Percentiles rank a stretch among this genome's conserved stretches.
Conservation (phyloP, 2,797 vertebrate species). For the Hafferia zeledoni region DNA sequence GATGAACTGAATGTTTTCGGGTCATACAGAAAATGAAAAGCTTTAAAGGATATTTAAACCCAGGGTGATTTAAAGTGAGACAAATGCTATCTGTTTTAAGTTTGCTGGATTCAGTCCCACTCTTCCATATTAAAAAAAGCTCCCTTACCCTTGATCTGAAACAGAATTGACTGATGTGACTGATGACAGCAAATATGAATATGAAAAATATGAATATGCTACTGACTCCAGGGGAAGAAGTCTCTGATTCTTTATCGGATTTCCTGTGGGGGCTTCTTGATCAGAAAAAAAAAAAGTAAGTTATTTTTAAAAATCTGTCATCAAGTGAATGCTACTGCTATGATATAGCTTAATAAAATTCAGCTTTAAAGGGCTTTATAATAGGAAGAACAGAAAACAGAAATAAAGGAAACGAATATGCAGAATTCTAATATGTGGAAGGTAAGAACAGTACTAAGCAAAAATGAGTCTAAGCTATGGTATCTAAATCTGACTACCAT, state of each 20-base stretch:
- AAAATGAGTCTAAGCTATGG: not conserved
- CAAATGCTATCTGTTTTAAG: conserved; percentile 18
- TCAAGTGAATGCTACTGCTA: not conserved
- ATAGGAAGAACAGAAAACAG: not conserved
- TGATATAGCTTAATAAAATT: conserved; percentile 2
- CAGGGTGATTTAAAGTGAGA: not conserved
- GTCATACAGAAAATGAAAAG: not conserved
- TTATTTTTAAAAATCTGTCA: not conserved
- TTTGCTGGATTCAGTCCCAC: not conserved
- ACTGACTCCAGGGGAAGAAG: not conserved
- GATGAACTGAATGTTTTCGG: conserved; percentile 18
- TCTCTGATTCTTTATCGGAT: not conserved
- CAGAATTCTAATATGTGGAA: not conserved
- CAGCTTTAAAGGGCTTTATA: not conserved
- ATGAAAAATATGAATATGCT: conserved; percentile 24
- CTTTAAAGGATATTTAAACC: conserved; percentile 30
- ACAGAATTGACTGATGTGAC: not conserved
- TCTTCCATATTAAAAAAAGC: not conserved
- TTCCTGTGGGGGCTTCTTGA: conserved; percentile 52
- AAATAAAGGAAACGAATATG: not conserved
- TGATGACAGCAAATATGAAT: conserved; percentile 31
- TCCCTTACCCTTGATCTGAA: conserved; percentile 18
- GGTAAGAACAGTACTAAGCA: not conserved
- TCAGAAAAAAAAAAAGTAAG: not conserved
- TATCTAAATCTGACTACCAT: not conserved